These are phyloP conservation scores for Myathropa florea DNA, from an alignment of 2,888 invertebrate species.

Conservation along the genomic window DNA sequence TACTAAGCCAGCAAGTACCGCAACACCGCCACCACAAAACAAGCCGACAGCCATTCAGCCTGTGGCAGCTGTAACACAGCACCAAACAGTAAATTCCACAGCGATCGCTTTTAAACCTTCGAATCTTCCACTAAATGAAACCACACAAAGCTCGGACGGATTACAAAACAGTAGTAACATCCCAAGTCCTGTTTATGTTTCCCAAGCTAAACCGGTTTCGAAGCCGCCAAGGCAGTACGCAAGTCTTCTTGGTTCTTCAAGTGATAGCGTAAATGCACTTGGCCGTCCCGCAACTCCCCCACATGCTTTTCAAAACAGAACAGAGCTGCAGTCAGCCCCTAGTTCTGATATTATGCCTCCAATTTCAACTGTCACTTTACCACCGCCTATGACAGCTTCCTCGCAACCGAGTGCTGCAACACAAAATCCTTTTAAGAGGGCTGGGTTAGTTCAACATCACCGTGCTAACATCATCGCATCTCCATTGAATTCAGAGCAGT, in stretches of 20 bases:
- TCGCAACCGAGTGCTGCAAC: slow-evolving; percentile 16
- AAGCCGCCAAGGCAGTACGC: slow-evolving; percentile 75
- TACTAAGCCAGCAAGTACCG: slow-evolving; percentile 24
- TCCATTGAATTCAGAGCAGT: slow-evolving; percentile 78
- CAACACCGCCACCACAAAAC: slow-evolving; percentile 66
- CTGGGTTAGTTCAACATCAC: slow-evolving; percentile 75
- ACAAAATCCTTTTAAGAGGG: slow-evolving; percentile 78
- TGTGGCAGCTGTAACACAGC: slow-evolving; percentile 8
- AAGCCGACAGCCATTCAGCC: slow-evolving; percentile 66
- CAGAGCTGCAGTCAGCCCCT: slow-evolving; percentile 38
- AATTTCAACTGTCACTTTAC: slow-evolving; percentile 73
- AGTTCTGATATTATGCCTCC: slow-evolving; percentile 36
- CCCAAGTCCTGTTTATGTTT: slow-evolving; percentile 75
- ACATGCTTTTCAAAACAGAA: slow-evolving; percentile 65
- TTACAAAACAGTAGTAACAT: slow-evolving; percentile 65
- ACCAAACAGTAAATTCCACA: slow-evolving; percentile 73
- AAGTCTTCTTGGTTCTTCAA: slow-evolving; percentile 71
- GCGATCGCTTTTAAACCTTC: slow-evolving; percentile 81
- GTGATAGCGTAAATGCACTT: slow-evolving; percentile 24
- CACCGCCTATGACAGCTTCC: slow-evolving; percentile 57
- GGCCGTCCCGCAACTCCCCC: slow-evolving; percentile 34
- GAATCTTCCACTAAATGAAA: slow-evolving; percentile 73
- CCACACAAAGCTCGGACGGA: slow-evolving; percentile 44
- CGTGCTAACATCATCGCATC: slow-evolving; percentile 80
- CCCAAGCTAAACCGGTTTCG: slow-evolving; percentile 76